Conservation (phyloP, 2,113 vertebrate species). For the Tricholaema leucomelas region DNA sequence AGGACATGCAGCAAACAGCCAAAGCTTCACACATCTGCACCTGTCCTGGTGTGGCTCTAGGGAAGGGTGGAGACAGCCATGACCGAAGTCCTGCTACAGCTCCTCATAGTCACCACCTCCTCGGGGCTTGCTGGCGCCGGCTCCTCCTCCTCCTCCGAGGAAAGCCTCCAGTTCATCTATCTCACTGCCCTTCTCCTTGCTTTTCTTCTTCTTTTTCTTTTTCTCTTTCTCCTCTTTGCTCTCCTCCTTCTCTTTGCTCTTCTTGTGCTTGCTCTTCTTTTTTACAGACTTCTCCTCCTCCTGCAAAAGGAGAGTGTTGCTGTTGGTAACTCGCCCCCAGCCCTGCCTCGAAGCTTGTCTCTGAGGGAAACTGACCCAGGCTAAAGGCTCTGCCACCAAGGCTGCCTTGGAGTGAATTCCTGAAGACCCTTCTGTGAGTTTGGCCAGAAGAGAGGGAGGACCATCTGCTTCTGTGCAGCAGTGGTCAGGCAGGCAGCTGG, state of each 20-base stretch:
- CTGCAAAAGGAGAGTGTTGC: slow-evolving; percentile 44
- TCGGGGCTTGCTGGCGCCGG: slow-evolving; percentile 50
- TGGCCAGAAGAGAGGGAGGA: neutral
- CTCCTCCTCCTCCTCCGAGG: slow-evolving; percentile 82
- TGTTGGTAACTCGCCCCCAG: neutral
- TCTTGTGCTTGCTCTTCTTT: slow-evolving; percentile 89
- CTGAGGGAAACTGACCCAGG: neutral
- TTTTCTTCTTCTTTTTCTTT: slow-evolving; percentile 80
- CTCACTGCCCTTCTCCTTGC: slow-evolving; percentile 76
- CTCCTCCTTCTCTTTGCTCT: slow-evolving; percentile 84
- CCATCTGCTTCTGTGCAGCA: neutral
- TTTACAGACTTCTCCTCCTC: slow-evolving; percentile 88
- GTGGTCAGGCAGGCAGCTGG: neutral
- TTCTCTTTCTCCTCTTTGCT: slow-evolving; percentile 80
- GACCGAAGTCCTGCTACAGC: slow-evolving; percentile 77
- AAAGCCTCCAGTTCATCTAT: slow-evolving; percentile 93
- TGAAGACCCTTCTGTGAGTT: neutral
- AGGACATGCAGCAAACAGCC: neutral
- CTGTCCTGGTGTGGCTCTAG: neutral
- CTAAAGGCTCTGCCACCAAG: neutral
- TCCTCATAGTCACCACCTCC: slow-evolving; percentile 94
- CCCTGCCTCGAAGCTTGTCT: neutral
- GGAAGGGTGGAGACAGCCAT: slow-evolving; percentile 22
- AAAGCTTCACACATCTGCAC: slow-evolving; percentile 36
- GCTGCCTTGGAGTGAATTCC: neutral